phyloP scores from a whole-genome alignment of 2,888 invertebrate genomes.

The Muscina levida region DNA sequence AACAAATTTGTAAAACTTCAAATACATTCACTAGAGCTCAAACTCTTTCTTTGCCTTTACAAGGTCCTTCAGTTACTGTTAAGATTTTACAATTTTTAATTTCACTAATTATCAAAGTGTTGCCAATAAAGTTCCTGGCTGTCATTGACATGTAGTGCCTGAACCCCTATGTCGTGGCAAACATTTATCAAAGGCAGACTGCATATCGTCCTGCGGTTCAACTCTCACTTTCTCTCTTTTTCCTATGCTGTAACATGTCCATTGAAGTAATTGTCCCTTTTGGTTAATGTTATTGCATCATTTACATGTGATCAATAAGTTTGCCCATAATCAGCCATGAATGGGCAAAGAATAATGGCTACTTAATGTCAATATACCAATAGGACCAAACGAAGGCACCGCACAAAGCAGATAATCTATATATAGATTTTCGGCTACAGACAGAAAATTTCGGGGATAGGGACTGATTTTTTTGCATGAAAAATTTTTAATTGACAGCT shows the following conservation, averaged over 20 bases:
- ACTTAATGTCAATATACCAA: too few species aligned
- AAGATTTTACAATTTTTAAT: background rate
- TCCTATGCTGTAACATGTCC: background rate
- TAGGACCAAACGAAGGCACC: too few species aligned
- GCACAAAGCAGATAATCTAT: too few species aligned
- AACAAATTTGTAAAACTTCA: background rate
- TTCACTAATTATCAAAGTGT: constrained; percentile 29
- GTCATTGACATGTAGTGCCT: constrained; percentile 16
- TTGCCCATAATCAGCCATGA: background rate
- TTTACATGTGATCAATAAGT: constrained; percentile 14
- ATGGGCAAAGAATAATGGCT: too few species aligned
- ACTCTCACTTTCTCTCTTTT: background rate
- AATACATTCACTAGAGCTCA: background rate
- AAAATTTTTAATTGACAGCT: too few species aligned
- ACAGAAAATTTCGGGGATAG: too few species aligned
- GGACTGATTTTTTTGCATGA: too few species aligned
- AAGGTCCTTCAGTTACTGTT: background rate
- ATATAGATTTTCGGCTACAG: too few species aligned
- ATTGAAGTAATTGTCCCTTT: background rate
- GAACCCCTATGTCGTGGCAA: background rate
- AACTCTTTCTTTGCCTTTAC: background rate
- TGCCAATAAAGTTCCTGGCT: constrained; percentile 3
- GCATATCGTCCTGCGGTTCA: background rate
- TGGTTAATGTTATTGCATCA: constrained; percentile 13
- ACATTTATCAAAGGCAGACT: too few species aligned